phyloP scores from a whole-genome alignment of 1,140 invertebrate species.

The Euglossa dilemma region DNA sequence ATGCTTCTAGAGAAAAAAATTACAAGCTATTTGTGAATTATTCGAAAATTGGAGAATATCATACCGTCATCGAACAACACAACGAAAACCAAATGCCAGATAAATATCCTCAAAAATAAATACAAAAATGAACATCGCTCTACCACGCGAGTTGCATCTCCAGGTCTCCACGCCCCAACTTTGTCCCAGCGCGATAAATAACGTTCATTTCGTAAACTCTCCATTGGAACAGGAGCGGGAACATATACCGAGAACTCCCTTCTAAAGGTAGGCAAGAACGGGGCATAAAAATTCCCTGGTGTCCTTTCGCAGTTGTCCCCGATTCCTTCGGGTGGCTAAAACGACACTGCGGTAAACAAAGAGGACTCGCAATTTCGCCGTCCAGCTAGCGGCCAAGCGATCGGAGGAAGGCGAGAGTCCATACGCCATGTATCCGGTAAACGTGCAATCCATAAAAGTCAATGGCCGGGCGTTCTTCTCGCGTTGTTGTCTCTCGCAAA shows the following conservation, averaged over 20 bases:
- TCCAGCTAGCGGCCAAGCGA: not conserved
- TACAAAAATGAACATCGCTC: too few relatives aligned
- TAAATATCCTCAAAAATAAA: too few relatives aligned
- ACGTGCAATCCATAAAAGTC: slow-evolving; percentile 71
- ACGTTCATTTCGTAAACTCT: not conserved
- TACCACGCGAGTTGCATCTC: too few relatives aligned
- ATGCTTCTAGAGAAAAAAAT: too few relatives aligned
- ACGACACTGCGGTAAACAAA: slow-evolving; percentile 40
- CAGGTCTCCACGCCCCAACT: too few relatives aligned
- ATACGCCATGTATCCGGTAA: slow-evolving; percentile 42
- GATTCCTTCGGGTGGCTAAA: not conserved
- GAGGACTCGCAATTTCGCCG: slow-evolving; percentile 17
- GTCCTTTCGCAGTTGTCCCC: not conserved
- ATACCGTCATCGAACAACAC: too few relatives aligned
- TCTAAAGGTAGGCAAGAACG: not conserved
- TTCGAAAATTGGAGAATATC: too few relatives aligned
- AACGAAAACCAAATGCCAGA: too few relatives aligned
- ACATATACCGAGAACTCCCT: not conserved
- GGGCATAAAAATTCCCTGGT: slow-evolving; percentile 45
- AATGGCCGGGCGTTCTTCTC: slow-evolving; percentile 59
- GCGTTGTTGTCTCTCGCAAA: slow-evolving; percentile 62
- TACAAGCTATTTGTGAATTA: too few relatives aligned
- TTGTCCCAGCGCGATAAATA: too few relatives aligned
- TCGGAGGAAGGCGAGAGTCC: not conserved
- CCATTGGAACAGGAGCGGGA: not conserved